Conservation (phyloP, 1,140 invertebrate species). For the Trichonephila clavipes region DNA sequence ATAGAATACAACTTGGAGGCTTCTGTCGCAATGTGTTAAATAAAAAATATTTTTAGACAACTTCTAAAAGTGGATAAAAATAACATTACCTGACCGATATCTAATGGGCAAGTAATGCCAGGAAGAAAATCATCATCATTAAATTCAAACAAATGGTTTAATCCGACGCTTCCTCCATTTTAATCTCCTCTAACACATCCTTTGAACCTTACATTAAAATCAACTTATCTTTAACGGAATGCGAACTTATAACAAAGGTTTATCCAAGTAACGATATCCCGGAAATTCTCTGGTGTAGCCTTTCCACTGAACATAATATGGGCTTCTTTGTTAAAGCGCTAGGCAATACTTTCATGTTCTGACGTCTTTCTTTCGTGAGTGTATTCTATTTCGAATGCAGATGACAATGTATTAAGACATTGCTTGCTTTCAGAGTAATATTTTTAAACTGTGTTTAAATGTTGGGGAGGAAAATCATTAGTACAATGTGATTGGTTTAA, state of each 20-base stretch:
- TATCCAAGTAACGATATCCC: background rate
- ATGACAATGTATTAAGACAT: background rate
- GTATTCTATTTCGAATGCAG: background rate
- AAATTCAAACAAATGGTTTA: conserved; percentile 24
- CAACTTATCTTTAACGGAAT: background rate
- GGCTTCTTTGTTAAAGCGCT: background rate
- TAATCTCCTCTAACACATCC: background rate
- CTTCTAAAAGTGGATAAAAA: background rate
- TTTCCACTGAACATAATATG: background rate
- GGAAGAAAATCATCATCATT: background rate
- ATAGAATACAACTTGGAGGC: too few species aligned
- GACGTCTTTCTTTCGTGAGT: background rate
- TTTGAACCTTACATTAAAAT: conserved; percentile 7
- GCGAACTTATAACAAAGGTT: conserved; percentile 5
- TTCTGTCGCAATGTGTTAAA: too few species aligned
- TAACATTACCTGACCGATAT: background rate
- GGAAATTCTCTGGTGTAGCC: background rate
- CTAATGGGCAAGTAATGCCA: background rate
- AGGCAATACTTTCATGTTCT: background rate
- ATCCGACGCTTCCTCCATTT: background rate
- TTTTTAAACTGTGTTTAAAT: background rate
- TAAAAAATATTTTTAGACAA: background rate
- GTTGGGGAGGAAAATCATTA: background rate
- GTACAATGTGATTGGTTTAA: background rate
- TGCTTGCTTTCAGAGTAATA: background rate